Evolutionary conservation across 1,140 invertebrate genomes (phyloP).

Genomic region (Drosophila busckii): DNA sequence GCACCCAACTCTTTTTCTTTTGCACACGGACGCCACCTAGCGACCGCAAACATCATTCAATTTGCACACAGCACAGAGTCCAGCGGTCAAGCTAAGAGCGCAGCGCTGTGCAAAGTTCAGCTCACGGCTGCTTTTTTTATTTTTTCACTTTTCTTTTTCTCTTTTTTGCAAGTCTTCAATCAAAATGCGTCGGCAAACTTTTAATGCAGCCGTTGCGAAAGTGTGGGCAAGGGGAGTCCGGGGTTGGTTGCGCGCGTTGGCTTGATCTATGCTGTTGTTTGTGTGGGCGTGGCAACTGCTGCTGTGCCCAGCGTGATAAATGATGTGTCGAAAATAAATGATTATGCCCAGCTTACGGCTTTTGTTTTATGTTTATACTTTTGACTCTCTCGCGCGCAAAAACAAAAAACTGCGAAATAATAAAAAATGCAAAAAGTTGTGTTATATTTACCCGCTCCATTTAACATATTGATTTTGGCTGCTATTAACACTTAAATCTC

Average conservation of each 20-base stretch:
- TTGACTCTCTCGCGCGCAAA: slow-evolving; percentile 20
- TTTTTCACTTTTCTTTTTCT: slow-evolving; percentile 16
- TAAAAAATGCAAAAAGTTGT: slow-evolving; percentile 8
- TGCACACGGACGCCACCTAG: background rate
- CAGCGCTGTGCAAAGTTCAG: slow-evolving; percentile 12
- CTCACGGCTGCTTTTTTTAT: slow-evolving; percentile 14
- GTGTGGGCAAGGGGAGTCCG: background rate
- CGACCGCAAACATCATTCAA: slow-evolving; percentile 58
- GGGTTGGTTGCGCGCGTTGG: no score
- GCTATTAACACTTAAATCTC: no score
- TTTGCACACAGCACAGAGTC: slow-evolving; percentile 42
- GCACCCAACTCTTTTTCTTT: background rate
- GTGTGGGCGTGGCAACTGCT: slow-evolving; percentile 37
- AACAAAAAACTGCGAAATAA: background rate
- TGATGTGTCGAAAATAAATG: slow-evolving; percentile 76
- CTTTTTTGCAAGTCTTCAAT: slow-evolving; percentile 61
- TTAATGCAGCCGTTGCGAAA: slow-evolving; percentile 55
- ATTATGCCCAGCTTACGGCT: slow-evolving; percentile 46
- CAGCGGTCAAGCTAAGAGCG: slow-evolving; percentile 21
- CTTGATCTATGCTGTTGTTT: no score
- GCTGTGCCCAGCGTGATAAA: slow-evolving; percentile 54
- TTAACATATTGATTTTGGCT: slow-evolving; percentile 45
- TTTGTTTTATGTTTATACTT: slow-evolving; percentile 24
- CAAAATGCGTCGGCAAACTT: slow-evolving; percentile 74
- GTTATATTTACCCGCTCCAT: slow-evolving; percentile 48